Evolutionary conservation across 1,140 invertebrate species (phyloP), one percentile per base, ranked within the genome.

Genomic region (Aricia agestis): DNA sequence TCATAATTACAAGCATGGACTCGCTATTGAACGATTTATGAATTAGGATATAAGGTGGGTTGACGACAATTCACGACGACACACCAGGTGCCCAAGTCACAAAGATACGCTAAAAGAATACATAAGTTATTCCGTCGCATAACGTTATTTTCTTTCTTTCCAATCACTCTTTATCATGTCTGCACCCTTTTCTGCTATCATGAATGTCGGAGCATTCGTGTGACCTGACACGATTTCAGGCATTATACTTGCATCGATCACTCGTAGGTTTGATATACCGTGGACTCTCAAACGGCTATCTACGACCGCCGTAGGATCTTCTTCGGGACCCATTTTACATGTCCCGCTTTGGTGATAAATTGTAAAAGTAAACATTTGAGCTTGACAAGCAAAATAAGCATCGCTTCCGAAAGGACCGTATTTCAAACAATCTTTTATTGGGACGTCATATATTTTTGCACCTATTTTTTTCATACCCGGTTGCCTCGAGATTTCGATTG

Each of bases 291-390:
- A 82, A 72, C 94, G 92, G 0, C 94, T 90, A 86, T 96, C 94
- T 0, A 97, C 95, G 0, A 97, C 96, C 7, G 95, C 93, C 0
- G 93, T 90, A 0, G 93, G 92, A 84, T 97, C 96, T 0, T 74
- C 86, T 32, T 80, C 73, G 0, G 93, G 91, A 0, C 96, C 97
- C 97, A 98, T 98, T 89, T 97, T 97, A 80, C 95, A 96, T 0
- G 97, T 97, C 0, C 97, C 96, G 15, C 94, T 94, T 68, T 95
- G 95, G 81, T 97, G 96, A 81, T 96, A 97, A 66, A 97, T 95
- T 2, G 94, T 96, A 70, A 95, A 93, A 0, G 96, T 95, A 32
- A 96, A 94, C 80, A 94, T 93, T 59, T 94, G 89, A 0, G 94
- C 93, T 72, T 95, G 94, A 87, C 97, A 98, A 32, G 93, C 94